phyloP scores from a whole-genome alignment of 2,797 vertebrate species.

The Enteromius treurensis region DNA sequence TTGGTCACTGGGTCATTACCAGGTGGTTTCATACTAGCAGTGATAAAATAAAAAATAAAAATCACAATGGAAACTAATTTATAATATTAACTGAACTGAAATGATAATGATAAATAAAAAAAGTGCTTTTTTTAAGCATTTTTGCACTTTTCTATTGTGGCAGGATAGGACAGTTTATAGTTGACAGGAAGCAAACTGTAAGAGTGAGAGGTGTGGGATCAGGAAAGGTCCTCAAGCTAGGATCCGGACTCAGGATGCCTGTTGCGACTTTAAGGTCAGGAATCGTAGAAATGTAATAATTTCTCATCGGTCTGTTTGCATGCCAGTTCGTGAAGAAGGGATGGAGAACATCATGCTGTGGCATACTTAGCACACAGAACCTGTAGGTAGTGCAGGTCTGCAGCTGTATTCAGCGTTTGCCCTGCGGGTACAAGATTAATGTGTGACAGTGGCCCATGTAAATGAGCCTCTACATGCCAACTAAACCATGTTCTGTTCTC shows the following conservation, averaged over 20 bases:
- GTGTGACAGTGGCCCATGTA: constrained; percentile 30
- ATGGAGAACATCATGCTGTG: constrained; percentile 18
- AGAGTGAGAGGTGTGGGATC: too few relatives aligned
- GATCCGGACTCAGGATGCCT: neutral
- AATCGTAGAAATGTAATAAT: neutral
- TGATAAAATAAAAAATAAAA: neutral
- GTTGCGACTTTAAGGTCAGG: neutral
- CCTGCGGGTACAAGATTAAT: constrained; percentile 30
- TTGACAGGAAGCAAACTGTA: neutral
- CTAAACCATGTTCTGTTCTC: constrained; percentile 7
- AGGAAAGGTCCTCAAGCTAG: neutral
- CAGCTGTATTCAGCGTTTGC: constrained; percentile 17
- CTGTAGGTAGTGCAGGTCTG: constrained; percentile 18
- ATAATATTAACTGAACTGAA: neutral
- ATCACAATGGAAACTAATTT: neutral
- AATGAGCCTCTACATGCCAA: constrained; percentile 40
- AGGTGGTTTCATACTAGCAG: neutral
- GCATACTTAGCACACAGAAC: constrained; percentile 5
- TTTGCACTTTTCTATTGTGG: neutral
- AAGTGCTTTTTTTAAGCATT: too few relatives aligned
- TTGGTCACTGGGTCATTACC: neutral
- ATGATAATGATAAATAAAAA: neutral
- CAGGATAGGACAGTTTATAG: neutral
- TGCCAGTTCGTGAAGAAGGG: neutral
- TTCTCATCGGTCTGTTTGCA: neutral